Evolutionary conservation across 2,888 invertebrate species (phyloP).

Genomic region (Thera britannica): DNA sequence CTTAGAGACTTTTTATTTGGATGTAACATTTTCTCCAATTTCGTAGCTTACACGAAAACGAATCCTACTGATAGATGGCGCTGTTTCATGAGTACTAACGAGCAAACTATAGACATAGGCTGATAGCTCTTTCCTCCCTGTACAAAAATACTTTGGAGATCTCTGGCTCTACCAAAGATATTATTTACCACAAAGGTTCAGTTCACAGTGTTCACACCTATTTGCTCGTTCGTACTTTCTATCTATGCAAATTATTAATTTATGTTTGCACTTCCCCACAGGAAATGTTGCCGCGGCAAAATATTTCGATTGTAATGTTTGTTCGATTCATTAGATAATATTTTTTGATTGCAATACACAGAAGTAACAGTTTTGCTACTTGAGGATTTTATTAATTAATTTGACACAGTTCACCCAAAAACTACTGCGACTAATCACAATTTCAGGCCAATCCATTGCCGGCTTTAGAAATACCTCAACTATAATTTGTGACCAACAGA

Average conservation of each 20-base stretch:
- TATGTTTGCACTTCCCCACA: not conserved
- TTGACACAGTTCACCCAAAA: constrained; percentile 7
- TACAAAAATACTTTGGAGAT: not conserved
- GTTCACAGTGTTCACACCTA: not conserved
- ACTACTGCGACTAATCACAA: not conserved
- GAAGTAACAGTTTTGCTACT: constrained; percentile 11
- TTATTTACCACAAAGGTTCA: not conserved
- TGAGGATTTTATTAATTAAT: constrained; percentile 5
- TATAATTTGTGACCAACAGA: not conserved
- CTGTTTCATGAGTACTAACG: constrained; percentile 10
- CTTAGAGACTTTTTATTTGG: constrained; percentile 44
- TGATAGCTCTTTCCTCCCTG: not conserved
- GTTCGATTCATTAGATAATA: constrained; percentile 16
- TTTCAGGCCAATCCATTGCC: not conserved
- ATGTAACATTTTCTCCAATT: constrained; percentile 25
- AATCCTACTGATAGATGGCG: constrained; percentile 34
- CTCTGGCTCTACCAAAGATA: not conserved
- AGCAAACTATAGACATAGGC: constrained; percentile 3
- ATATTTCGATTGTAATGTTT: constrained; percentile 4
- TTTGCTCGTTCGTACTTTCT: not conserved
- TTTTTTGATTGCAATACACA: constrained; percentile 13
- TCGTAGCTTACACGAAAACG: constrained; percentile 4
- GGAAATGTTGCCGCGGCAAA: not conserved
- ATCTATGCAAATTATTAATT: not conserved
- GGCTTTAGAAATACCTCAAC: not conserved